phyloP scores from a whole-genome alignment of 2,797 vertebrate genomes.

The Gymnothorax javanicus region DNA sequence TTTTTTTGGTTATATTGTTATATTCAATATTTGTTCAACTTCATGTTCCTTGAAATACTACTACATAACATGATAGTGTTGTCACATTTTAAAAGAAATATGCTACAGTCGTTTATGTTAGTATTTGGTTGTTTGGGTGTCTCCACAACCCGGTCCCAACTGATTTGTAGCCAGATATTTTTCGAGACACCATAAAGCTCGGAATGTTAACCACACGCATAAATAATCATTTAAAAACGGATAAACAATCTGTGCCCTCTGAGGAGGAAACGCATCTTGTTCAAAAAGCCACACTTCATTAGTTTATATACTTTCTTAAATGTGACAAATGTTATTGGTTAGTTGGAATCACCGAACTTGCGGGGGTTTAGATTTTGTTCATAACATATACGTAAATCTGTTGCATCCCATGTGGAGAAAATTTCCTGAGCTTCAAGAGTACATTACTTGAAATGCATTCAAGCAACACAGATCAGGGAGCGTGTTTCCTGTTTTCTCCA shows the following conservation, averaged over 20 bases:
- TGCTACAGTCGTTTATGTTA: not conserved
- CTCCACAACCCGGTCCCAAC: not conserved
- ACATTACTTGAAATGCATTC: slow-evolving; percentile 29
- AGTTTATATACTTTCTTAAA: not conserved
- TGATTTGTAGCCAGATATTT: not conserved
- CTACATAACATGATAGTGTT: not conserved
- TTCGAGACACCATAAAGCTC: not conserved
- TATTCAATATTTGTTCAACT: not conserved
- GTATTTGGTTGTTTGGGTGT: not conserved
- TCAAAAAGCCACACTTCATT: not conserved
- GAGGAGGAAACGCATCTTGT: not conserved
- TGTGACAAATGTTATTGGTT: slow-evolving; percentile 1
- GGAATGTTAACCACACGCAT: not conserved
- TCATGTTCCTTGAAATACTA: not conserved
- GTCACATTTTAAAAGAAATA: slow-evolving; percentile 4
- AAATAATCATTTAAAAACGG: not conserved
- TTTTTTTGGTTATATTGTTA: not conserved
- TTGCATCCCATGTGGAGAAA: slow-evolving; percentile 31
- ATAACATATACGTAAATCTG: not conserved
- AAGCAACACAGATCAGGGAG: slow-evolving; percentile 33
- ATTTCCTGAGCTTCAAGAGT: slow-evolving; percentile 20
- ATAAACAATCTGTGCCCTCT: not conserved
- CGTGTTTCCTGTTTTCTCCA: slow-evolving; percentile 53
- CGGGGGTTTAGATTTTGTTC: not conserved
- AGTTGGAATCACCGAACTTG: slow-evolving; percentile 2